phyloP scores from a whole-genome alignment of 2,113 vertebrate genomes.

The Danio rerio region GRCz12tu NC_133187.1:21245001-21245500 shows the following conservation, averaged over 20 bases:
- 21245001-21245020: constrained; percentile 54
- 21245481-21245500: too few species aligned
- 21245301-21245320: constrained; percentile 39
- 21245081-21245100: constrained; percentile 23
- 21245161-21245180: constrained; percentile 71
- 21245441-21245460: not conserved
- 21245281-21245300: constrained; percentile 36
- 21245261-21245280: constrained; percentile 17
- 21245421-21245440: not conserved
- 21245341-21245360: not conserved
- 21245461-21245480: not conserved
- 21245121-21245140: constrained; percentile 40
- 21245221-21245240: constrained; percentile 43
- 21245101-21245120: constrained; percentile 21
- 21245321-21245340: constrained; percentile 2
- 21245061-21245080: constrained; percentile 29
- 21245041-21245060: constrained; percentile 50
- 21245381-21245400: not conserved
- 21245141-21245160: constrained; percentile 68
- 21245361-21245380: too few species aligned
- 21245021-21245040: constrained; percentile 51
- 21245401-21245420: not conserved
- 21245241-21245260: constrained; percentile 17
- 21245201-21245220: constrained; percentile 55
- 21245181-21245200: constrained; percentile 57